phyloP scores from a whole-genome alignment of 2,888 invertebrate genomes.

The Biston betularia region DNA sequence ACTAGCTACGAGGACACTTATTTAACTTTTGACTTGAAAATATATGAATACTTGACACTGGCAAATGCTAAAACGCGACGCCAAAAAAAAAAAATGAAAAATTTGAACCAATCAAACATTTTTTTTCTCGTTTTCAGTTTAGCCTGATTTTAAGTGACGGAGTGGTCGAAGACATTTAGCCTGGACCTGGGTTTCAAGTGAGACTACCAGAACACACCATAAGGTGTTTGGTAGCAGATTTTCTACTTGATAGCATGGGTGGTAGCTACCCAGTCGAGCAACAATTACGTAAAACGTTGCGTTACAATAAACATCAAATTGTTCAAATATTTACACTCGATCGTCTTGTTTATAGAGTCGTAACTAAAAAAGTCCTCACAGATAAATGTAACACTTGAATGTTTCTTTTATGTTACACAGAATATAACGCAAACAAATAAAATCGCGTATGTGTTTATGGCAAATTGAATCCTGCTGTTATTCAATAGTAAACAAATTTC shows the following conservation, averaged over 20 bases:
- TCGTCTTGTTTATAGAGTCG: constrained; percentile 79
- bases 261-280: too few relatives aligned
- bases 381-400: constrained; percentile 74
- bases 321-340: constrained; percentile 75
- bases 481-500: constrained; percentile 21
- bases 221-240: neutral
- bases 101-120: too few relatives aligned
- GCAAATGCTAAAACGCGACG: too few relatives aligned
- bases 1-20: too few relatives aligned
- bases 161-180: too few relatives aligned
- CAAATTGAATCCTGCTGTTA: constrained; percentile 40
- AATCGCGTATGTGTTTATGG: constrained; percentile 60
- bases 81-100: too few relatives aligned
- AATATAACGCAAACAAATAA: constrained; percentile 76
- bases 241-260: neutral
- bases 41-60: too few relatives aligned
- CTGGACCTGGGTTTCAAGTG: too few relatives aligned
- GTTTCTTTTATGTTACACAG: constrained; percentile 71
- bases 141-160: too few relatives aligned
- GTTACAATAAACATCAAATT: constrained; percentile 55
- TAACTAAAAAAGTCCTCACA: constrained; percentile 71
- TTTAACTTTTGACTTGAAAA: too few relatives aligned
- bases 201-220: too few relatives aligned
- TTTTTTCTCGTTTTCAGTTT: too few relatives aligned
- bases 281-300: constrained; percentile 13